A percentile compares a stretch with the other conserved stretches of the same genome.
phyloP scores from a whole-genome alignment of 2,797 vertebrate species.

The Leptodactylus fallax region DNA sequence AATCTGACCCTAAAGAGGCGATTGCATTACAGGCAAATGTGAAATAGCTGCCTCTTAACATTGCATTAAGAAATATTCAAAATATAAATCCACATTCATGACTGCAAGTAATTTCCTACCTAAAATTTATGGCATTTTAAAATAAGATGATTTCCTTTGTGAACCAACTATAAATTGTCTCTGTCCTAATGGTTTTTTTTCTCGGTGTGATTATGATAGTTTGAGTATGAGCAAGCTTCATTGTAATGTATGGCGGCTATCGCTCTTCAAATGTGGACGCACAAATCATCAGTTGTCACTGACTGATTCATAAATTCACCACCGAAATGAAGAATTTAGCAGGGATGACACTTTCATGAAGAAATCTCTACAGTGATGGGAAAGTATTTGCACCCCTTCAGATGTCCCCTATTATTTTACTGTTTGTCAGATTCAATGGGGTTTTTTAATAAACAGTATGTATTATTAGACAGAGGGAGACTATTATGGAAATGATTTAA shows the following conservation, averaged over 20 bases:
- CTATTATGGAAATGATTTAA: not conserved
- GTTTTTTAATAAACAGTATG: not conserved
- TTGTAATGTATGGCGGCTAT: constrained; percentile 81
- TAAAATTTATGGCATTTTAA: constrained; percentile 94
- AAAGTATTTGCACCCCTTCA: not conserved
- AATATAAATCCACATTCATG: constrained; percentile 89
- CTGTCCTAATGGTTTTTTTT: constrained; percentile 82
- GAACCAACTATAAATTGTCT: constrained; percentile 92
- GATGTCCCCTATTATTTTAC: not conserved
- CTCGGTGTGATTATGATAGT: constrained; percentile 85
- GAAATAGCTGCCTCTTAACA: constrained; percentile 75
- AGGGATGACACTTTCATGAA: constrained; percentile 74
- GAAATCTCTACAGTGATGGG: not conserved
- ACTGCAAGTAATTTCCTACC: constrained; percentile 88
- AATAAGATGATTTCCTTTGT: constrained; percentile 91
- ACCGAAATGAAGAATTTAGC: constrained; percentile 72
- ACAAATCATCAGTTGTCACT: constrained; percentile 91
- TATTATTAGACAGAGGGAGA: not conserved
- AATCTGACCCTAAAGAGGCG: constrained; percentile 73
- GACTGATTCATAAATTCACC: constrained; percentile 83
- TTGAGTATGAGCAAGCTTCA: constrained; percentile 84
- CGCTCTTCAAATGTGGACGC: constrained; percentile 88
- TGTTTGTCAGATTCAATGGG: not conserved
- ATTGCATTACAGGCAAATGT: constrained; percentile 73
- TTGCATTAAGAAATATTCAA: constrained; percentile 87